A percentile compares a stretch with the other conserved stretches of the same genome.
Evolutionary conservation across 2,113 vertebrate species (phyloP).

Genomic region (Noturus placidus): DNA sequence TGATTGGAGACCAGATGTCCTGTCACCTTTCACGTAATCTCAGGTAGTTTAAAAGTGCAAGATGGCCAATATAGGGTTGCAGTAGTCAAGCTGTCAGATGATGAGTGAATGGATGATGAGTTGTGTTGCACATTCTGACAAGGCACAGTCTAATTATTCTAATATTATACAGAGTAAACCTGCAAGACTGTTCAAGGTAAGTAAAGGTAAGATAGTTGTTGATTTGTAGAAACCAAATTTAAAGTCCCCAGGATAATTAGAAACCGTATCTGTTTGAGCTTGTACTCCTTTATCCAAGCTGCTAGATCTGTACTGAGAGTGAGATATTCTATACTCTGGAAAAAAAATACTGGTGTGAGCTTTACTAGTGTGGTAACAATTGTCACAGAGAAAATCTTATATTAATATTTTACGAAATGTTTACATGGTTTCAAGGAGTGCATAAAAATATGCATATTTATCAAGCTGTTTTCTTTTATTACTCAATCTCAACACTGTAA

Average conservation of each 20-base stretch:
- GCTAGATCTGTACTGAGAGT: not conserved
- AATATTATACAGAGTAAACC: not conserved
- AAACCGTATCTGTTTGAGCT: not conserved
- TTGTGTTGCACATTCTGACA: not conserved
- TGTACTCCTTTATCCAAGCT: not conserved
- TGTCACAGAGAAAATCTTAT: not conserved
- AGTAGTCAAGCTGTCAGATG: not conserved
- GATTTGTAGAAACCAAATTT: not conserved
- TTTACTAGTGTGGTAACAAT: not conserved
- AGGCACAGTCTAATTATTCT: not conserved
- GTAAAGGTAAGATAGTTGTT: not conserved
- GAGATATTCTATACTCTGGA: not conserved
- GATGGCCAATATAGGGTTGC: not conserved
- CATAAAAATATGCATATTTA: not conserved
- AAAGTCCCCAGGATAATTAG: constrained; percentile 3
- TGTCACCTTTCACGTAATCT: too few relatives aligned
- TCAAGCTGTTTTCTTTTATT: not conserved
- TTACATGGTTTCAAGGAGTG: not conserved
- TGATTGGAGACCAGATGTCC: not conserved
- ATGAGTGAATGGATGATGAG: not conserved
- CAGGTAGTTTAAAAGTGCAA: not conserved
- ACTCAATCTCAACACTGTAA: too few relatives aligned
- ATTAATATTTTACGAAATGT: not conserved
- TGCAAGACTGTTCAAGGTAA: not conserved
- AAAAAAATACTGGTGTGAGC: not conserved